Base-by-base conservation (phyloP, 2,113 vertebrate genomes). In the Cisticola juncidis region DNA sequence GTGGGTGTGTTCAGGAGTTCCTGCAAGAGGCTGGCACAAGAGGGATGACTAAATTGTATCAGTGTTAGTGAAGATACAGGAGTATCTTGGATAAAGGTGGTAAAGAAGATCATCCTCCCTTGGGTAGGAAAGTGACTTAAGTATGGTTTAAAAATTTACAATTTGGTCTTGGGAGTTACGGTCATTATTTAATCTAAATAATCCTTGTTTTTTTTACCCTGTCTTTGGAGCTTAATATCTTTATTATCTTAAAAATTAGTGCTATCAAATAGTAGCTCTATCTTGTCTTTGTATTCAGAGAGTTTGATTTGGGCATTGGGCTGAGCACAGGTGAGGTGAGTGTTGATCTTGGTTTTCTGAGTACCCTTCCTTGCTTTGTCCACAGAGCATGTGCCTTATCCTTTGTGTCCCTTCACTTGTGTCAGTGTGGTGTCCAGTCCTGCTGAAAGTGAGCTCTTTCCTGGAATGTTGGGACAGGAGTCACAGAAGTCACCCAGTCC, bases 371-470 rank as follows among this genome's bases (percentile, higher is more conserved):
- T 69, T 85, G 65, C 54, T 93, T 87, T 81, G 23, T 36, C 65
- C 19, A 13, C 74, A 54, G 54, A 79, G 23, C 2, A 4, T 10
- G 25, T 88, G 18, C 66, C 60, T 77, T n/a, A 23, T 36, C 12
- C 50, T 45, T 58, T 21, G 28, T 76, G 35, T 84, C 14, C n/a
- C 33, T 71, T 31, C 26, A 16, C 1, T 1, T 38, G 0, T 28
- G 45, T 15, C 54, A 1, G 0, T 31, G 47, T 51, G 61, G 31
- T 2, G 2, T 33, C 61, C 50, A 53, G 31, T 51, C 72, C 3
- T 22, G 25, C 42, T 61, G 61, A 35, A 79, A 72, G 31, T 23
- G 57, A 77, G 42, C 45, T 61, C 70, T 69, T 72, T 50, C 62
- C 8, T 13, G 10, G 13, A 25, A 9, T 3, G 7, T 14, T 73